These are phyloP conservation scores for Protosalanx chinensis DNA, from an alignment of 2,797 vertebrate genomes.

Conservation along the genomic window DNA sequence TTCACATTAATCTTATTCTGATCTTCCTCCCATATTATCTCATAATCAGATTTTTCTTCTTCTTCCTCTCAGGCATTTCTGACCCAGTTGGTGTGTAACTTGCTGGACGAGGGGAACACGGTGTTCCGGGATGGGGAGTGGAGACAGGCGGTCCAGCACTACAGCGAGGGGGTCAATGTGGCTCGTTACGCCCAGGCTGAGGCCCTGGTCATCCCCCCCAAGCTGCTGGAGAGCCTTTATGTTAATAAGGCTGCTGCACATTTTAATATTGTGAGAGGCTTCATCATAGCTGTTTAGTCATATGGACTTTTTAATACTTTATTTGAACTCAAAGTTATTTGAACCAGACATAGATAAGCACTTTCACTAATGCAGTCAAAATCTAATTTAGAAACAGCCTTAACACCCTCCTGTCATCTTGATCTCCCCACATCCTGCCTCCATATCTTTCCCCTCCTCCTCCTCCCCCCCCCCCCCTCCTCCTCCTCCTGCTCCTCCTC, in stretches of 20 bases:
- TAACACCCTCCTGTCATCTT: not conserved
- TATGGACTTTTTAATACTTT: not conserved
- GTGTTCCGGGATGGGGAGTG: slow-evolving; percentile 89
- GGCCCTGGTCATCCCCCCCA: slow-evolving; percentile 84
- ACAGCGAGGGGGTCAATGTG: slow-evolving; percentile 91
- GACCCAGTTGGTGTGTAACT: slow-evolving; percentile 91
- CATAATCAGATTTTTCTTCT: not conserved
- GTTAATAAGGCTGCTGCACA: slow-evolving; percentile 93
- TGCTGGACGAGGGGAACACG: slow-evolving; percentile 93
- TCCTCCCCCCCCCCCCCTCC: not conserved
- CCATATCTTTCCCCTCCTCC: not conserved
- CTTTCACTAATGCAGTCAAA: not conserved
- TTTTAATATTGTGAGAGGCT: slow-evolving; percentile 83
- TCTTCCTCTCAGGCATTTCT: slow-evolving; percentile 79
- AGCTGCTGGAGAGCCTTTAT: slow-evolving; percentile 89
- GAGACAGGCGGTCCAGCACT: slow-evolving; percentile 86
- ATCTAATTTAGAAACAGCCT: not conserved
- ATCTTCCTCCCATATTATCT: slow-evolving; percentile 4
- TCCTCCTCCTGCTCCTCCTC: not conserved
- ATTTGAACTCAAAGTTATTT: not conserved
- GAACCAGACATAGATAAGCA: not conserved
- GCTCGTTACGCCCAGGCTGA: slow-evolving; percentile 92
- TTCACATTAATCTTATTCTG: not conserved
- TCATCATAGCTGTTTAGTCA: not conserved
- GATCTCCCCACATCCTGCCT: too few relatives aligned